These are phyloP conservation scores for Saimiri boliviensis DNA, from an alignment of 2,113 vertebrate species.

Conservation along the genomic window DNA sequence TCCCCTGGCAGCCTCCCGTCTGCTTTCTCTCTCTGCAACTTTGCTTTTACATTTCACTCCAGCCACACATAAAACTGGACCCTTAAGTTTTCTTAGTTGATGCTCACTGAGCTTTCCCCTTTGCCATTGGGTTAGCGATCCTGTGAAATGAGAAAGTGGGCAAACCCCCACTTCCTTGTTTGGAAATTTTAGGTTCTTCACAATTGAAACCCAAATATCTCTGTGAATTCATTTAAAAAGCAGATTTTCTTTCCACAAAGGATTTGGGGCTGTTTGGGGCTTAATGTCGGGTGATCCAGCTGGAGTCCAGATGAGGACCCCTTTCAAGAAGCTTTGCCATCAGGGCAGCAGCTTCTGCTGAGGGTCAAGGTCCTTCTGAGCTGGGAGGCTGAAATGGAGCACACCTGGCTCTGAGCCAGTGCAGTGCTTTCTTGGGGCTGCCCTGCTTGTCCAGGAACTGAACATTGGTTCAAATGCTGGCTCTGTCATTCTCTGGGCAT, in stretches of 20 bases:
- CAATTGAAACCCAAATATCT: slow-evolving; percentile 55
- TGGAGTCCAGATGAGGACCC: not conserved
- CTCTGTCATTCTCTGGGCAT: not conserved
- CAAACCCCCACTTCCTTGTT: not conserved
- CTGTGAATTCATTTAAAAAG: slow-evolving; percentile 58
- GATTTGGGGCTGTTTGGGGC: slow-evolving; percentile 20
- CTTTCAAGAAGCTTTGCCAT: slow-evolving; percentile 35
- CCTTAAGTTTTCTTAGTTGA: not conserved
- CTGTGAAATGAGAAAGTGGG: not conserved
- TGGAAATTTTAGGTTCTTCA: slow-evolving; percentile 45
- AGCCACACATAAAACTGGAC: not conserved
- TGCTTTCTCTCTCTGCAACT: not conserved
- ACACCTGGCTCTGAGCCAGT: not conserved
- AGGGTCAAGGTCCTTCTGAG: not conserved
- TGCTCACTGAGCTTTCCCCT: not conserved
- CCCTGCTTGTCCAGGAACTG: not conserved
- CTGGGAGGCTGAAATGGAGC: not conserved
- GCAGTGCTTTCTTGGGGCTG: not conserved
- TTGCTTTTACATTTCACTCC: not conserved
- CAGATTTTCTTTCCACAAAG: slow-evolving; percentile 35
- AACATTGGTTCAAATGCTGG: not conserved
- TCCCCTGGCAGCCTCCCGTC: not conserved
- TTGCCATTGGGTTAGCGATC: not conserved
- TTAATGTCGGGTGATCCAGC: slow-evolving; percentile 60
- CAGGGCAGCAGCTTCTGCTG: not conserved